Evolutionary conservation across 2,888 invertebrate species (phyloP).

Genomic region (Chelonus formosanus): DNA sequence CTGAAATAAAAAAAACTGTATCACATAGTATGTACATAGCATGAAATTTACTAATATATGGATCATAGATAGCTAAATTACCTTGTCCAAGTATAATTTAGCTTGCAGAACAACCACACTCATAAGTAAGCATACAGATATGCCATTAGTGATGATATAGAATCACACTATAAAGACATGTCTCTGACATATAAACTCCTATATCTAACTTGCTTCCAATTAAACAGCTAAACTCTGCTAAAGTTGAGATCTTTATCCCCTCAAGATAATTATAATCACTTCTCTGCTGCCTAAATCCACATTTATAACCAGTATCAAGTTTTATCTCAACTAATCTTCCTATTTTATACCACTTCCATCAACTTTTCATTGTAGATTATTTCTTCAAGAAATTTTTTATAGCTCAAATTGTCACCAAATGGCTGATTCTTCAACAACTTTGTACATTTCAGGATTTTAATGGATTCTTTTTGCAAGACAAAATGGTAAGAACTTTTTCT

Average conservation of each 20-base stretch:
- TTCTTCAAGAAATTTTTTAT: no score
- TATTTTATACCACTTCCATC: no score
- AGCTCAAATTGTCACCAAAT: no score
- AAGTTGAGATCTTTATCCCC: slow-evolving; percentile 25
- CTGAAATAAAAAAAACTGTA: no score
- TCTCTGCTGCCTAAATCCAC: no score
- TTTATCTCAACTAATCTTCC: no score
- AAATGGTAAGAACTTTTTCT: no score
- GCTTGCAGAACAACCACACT: slow-evolving; percentile 27
- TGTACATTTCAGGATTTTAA: no score
- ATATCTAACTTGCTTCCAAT: slow-evolving; percentile 55
- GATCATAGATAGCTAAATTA: slow-evolving; percentile 54
- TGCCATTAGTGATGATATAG: slow-evolving; percentile 9
- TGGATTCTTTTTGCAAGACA: no score
- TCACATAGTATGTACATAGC: slow-evolving; percentile 27
- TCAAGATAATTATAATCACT: background rate
- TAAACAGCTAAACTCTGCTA: slow-evolving; percentile 50
- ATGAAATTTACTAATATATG: slow-evolving; percentile 29
- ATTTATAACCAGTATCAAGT: no score
- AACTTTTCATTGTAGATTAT: no score
- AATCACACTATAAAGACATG: slow-evolving; percentile 23
- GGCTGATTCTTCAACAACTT: no score
- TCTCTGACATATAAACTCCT: slow-evolving; percentile 34
- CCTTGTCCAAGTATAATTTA: slow-evolving; percentile 56
- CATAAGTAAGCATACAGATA: slow-evolving; percentile 1